Evolutionary conservation across 2,888 invertebrate species (phyloP).

Genomic region (Drosophila meridiana): DNA sequence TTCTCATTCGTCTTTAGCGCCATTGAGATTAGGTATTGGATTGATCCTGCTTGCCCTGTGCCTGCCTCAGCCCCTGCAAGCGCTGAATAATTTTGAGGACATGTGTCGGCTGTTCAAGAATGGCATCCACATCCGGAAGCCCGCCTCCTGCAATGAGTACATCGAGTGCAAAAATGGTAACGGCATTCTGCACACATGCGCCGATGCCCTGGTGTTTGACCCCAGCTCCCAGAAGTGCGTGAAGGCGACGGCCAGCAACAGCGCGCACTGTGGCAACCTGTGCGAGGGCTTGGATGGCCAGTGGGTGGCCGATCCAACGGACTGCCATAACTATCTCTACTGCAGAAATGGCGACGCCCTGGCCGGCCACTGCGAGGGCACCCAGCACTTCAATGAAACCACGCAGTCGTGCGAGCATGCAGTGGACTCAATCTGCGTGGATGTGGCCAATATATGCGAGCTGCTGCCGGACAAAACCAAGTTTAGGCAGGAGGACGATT

Average conservation of each 20-base stretch:
- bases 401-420: constrained; percentile 68
- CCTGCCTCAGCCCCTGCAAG: constrained; percentile 14
- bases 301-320: constrained; percentile 72
- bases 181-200: constrained; percentile 54
- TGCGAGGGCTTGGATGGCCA: constrained; percentile 58
- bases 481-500: constrained; percentile 70
- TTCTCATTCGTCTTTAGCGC: constrained; percentile 18
- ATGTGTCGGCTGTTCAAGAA: constrained; percentile 73
- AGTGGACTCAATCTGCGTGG: constrained; percentile 64
- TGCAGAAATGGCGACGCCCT: constrained; percentile 57
- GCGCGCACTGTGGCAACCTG: constrained; percentile 67
- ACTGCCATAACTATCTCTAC: constrained; percentile 75
- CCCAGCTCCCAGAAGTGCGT: constrained; percentile 63
- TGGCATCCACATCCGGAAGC: constrained; percentile 69
- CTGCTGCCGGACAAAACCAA: constrained; percentile 62
- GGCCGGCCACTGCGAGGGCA: constrained; percentile 50
- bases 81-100: constrained; percentile 32
- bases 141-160: constrained; percentile 77
- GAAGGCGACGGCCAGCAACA: constrained; percentile 34
- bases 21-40: constrained; percentile 29
- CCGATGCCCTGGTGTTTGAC: constrained; percentile 47
- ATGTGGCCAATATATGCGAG: constrained; percentile 76
- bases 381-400: constrained; percentile 68
- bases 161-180: constrained; percentile 62
- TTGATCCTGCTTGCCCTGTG: constrained; percentile 41